A percentile compares a stretch with the other conserved stretches of the same genome.
These are phyloP conservation scores for Zaprionus ghesquierei DNA, from an alignment of 1,140 invertebrate genomes.

Conservation along the genomic window DNA sequence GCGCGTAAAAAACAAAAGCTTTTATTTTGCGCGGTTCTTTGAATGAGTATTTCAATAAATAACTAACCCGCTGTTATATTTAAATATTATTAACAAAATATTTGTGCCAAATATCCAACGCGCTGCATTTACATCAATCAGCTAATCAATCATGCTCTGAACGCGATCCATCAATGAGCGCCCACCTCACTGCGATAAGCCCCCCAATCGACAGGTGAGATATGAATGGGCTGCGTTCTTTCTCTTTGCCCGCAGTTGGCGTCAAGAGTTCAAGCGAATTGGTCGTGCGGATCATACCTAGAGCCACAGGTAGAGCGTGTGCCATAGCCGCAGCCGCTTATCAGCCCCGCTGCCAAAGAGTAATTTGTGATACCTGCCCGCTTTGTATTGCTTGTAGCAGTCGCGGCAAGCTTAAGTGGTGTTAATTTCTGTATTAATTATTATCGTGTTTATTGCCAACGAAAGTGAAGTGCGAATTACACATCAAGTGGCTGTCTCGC, in stretches of 20 bases:
- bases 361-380: conserved; percentile 80
- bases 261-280: conserved; percentile 45
- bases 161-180: conserved; percentile 18
- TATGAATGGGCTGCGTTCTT: conserved; percentile 12
- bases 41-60: background rate
- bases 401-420: conserved; percentile 71
- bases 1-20: background rate
- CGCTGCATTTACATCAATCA: background rate
- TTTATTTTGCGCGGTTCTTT: background rate
- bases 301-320: conserved; percentile 33
- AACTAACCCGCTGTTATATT: background rate
- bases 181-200: conserved; percentile 42
- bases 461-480: conserved; percentile 61
- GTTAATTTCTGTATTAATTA: conserved; percentile 79
- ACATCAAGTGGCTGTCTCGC: conserved; percentile 46
- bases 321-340: conserved; percentile 51
- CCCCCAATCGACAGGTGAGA: conserved; percentile 23
- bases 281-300: conserved; percentile 35
- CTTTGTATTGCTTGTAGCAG: conserved; percentile 68
- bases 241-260: conserved; percentile 55
- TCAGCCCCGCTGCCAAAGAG: conserved; percentile 66
- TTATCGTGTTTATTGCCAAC: conserved; percentile 71
- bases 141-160: background rate
- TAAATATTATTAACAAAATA: background rate
- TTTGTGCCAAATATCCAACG: background rate